Percentiles rank a stretch among this genome's conserved stretches.
phyloP scores from a whole-genome alignment of 2,113 vertebrate species.

The Lagopus muta region DNA sequence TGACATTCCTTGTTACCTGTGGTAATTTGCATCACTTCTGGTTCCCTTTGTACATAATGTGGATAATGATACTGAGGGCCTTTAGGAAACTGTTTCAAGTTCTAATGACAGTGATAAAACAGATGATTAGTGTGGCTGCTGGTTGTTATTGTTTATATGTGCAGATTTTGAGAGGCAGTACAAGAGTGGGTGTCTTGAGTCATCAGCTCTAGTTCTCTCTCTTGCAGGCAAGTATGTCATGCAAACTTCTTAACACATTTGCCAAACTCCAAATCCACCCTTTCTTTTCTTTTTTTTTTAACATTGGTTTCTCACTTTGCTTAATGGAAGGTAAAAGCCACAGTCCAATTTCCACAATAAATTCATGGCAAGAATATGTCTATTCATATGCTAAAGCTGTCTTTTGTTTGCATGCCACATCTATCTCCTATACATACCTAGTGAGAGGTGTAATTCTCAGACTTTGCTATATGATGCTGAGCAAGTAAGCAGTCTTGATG shows the following conservation, averaged over 20 bases:
- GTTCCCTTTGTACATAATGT: not conserved
- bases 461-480: not conserved
- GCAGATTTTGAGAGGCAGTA: not conserved
- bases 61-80: not conserved
- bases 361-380: not conserved
- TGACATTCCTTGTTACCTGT: not conserved
- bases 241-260: not conserved
- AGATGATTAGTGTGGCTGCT: not conserved
- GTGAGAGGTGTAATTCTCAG: not conserved
- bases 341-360: not conserved
- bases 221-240: not conserved
- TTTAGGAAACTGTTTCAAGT: not conserved
- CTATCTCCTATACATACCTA: not conserved
- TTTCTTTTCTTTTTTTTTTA: not conserved
- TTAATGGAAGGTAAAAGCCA: not conserved
- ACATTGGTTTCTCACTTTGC: not conserved
- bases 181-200: not conserved
- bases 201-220: not conserved
- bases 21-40: not conserved
- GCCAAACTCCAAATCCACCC: not conserved
- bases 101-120: not conserved
- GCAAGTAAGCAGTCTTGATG: not conserved
- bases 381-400: accelerated
- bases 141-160: not conserved
- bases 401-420: not conserved